Evolutionary conservation across 2,797 vertebrate species (phyloP), one percentile per base, ranked within the genome.

Genomic region (Ciconia nigra): DNA sequence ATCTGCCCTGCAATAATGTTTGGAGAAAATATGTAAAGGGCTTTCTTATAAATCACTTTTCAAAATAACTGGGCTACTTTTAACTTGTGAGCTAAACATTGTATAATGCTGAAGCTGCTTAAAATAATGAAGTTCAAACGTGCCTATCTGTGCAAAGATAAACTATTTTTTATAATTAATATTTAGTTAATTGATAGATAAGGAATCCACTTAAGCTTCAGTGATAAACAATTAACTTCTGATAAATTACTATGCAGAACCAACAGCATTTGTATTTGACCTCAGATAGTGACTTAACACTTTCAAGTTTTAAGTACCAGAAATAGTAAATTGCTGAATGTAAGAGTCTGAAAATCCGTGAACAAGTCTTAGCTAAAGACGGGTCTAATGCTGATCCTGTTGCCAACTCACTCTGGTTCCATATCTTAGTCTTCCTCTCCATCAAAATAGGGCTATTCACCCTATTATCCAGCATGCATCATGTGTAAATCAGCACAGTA

Each of bases 111-210:
- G 80, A 90, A 93, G 73, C 54, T 86, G 86, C 79, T 91, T 93
- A 96, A 97, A 95, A 84, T 86, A 95, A 77, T 67, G 66, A 90
- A 94, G 94, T 90, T 95, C 93, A 97, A 96, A 65, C 78, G 69
- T 41, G 79, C 44, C 89, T 94, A 91, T 91, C 77, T 80, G 29
- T 52, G 67, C 51, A 91, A 96, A 96, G 59, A 78, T 46, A 94
- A 93, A 79, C 67, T 89, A 66, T 83, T 96, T 95, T 92, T 92
- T 92, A 52, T 92, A 93, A 96, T 97, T 97, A 95, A 90, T 70
- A 95, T 95, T 92, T 89, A 86, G 84, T 87, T 82, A 97, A 96
- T 89, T 95, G 92, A 97, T 89, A 97, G 91, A 93, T 87, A 97
- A 95, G 57, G 42, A 92, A 89, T 78, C 42, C 46, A 84, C 70